These are phyloP conservation scores for Drosophila kanekoi DNA, from an alignment of 2,888 invertebrate genomes.

Conservation along the genomic window DNA sequence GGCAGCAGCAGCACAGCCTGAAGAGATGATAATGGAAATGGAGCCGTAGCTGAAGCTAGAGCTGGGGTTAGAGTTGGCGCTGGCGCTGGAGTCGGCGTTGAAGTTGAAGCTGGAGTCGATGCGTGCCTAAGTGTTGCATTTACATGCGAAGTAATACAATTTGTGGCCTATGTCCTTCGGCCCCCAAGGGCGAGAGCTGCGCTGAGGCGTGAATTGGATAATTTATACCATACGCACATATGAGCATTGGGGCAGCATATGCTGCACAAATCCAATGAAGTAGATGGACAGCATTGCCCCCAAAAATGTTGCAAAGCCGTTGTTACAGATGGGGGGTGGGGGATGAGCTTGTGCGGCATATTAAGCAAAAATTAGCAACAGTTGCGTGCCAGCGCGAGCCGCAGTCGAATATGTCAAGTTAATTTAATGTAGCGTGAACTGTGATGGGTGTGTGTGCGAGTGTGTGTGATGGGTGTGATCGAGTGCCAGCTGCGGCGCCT, in stretches of 20 bases:
- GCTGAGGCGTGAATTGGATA: constrained; percentile 80
- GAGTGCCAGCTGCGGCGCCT: constrained; percentile 60
- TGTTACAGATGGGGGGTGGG: not conserved
- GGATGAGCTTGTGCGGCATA: constrained; percentile 50
- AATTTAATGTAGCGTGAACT: constrained; percentile 78
- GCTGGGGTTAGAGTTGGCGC: constrained; percentile 29
- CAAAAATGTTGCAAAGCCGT: constrained; percentile 23
- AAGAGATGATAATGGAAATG: constrained; percentile 14
- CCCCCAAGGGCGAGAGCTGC: constrained; percentile 42
- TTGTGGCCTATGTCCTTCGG: constrained; percentile 42
- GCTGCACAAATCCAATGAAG: constrained; percentile 67
- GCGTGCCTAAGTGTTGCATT: constrained; percentile 81
- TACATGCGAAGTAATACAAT: constrained; percentile 75
- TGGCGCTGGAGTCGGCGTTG: constrained; percentile 36
- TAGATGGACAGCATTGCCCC: constrained; percentile 45
- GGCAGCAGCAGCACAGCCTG: not conserved
- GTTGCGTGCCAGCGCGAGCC: constrained; percentile 63
- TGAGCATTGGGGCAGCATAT: constrained; percentile 32
- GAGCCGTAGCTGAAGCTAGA: constrained; percentile 11
- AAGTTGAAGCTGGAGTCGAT: constrained; percentile 37
- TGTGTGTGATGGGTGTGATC: constrained; percentile 13
- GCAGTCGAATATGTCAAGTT: constrained; percentile 71
- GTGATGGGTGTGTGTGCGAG: constrained; percentile 29
- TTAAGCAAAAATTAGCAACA: constrained; percentile 80
- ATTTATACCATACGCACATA: constrained; percentile 65